Evolutionary conservation across 1,140 invertebrate species (phyloP), one percentile per base, ranked within the genome.

Genomic region (Pteromalus puparum): DNA sequence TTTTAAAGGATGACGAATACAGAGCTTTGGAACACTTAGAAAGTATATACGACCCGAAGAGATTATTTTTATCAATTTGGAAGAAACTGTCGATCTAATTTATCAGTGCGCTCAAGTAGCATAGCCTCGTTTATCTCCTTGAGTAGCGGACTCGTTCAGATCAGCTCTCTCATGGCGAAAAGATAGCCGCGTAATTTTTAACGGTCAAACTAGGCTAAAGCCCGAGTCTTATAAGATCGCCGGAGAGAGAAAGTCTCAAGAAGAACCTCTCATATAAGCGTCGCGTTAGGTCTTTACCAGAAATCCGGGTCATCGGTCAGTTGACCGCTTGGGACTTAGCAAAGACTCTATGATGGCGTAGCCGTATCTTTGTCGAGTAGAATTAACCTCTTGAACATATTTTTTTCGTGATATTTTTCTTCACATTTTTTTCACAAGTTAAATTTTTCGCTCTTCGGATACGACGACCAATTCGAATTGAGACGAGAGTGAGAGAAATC

Each of bases 181-280:
- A 87, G 70, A 65, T 30, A 84, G 15, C 53, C 65, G 26, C 70
- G 48, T 87, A 81, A 85, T 87, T 86, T 85, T 86, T 85, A 86
- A 73, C 21, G 30, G 72, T 21, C 72, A n/a, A 74, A 42, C 28
- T 42, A 42, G 30, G 18, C 72, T 74, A 74, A 74, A 42, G 72
- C 72, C 34, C 18, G 72, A 30, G 72, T 74, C 30, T 74, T 74
- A 34, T 42, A 42, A 42, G 72, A 74, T 74, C 34, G 21, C 10
- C 15, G 12, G 34, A 74, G 28, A 34, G 1, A 6, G 38, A 42
- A 28, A 74, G 53, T 61, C 30, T 74, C 15, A 30, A 74, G 72
- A 74, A 42, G 72, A 21, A 34, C 2, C 9, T 73, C 21, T 70
- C 7, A 7, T 18, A 18, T 53, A 5, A 61, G 21, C 21, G 13